Conservation (phyloP, 2,888 invertebrate species). For the Molorchus minor region DNA sequence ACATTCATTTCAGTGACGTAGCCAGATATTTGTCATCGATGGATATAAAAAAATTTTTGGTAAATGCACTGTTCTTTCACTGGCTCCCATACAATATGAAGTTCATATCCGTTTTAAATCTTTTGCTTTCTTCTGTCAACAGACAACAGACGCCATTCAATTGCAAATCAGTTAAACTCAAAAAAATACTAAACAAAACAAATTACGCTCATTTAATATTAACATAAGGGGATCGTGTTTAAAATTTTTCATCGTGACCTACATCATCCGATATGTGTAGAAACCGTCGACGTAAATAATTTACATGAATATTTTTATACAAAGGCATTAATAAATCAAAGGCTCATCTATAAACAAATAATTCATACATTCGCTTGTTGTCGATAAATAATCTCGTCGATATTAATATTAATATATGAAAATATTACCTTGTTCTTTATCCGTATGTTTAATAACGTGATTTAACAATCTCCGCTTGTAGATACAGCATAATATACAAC, state of each 20-base stretch:
- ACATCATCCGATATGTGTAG: constrained; percentile 8
- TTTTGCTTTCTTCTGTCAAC: no score
- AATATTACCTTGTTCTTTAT: constrained; percentile 40
- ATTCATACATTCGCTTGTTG: constrained; percentile 42
- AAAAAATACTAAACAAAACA: not conserved
- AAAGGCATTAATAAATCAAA: constrained; percentile 34
- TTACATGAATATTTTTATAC: constrained; percentile 10
- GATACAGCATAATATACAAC: no score
- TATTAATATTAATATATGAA: constrained; percentile 48
- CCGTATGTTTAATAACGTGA: constrained; percentile 28
- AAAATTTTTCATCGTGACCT: constrained; percentile 7
- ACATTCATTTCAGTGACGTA: no score
- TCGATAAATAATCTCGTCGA: constrained; percentile 39
- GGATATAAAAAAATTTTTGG: no score
- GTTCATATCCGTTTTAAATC: no score
- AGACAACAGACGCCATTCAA: no score
- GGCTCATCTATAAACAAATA: constrained; percentile 39
- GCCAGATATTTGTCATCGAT: no score
- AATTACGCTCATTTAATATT: not conserved
- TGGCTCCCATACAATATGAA: no score
- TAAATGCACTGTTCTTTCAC: no score
- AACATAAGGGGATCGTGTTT: not conserved
- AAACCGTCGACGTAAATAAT: constrained; percentile 10
- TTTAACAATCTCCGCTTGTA: constrained; percentile 29
- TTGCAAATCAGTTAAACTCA: no score